These are phyloP conservation scores for Acleris emargana DNA, from an alignment of 2,888 invertebrate genomes.

Conservation along the genomic window DNA sequence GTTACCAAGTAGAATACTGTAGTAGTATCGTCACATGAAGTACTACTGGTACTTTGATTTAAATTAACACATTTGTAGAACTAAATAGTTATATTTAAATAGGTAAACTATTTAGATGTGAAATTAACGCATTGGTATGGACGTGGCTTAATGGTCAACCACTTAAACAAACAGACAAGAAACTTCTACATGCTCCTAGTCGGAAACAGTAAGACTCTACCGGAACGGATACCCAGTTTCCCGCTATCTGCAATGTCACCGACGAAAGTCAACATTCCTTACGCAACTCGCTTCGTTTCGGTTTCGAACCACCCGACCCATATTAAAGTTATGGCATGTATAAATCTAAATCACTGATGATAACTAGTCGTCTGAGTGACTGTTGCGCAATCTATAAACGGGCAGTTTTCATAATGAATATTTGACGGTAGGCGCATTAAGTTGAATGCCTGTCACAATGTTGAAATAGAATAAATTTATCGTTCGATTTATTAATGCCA, in stretches of 20 bases:
- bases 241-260: conserved; percentile 9
- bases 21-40: no score
- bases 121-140: no score
- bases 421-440: conserved; percentile 32
- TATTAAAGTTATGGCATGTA: conserved; percentile 44
- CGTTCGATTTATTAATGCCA: conserved; percentile 25
- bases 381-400: conserved; percentile 31
- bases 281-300: conserved; percentile 43
- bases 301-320: conserved; percentile 36
- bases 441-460: conserved; percentile 34
- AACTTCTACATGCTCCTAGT: background rate
- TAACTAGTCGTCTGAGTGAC: conserved; percentile 39
- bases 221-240: conserved; percentile 18
- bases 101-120: no score
- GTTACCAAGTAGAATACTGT: no score
- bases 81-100: no score
- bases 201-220: conserved; percentile 10
- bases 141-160: background rate
- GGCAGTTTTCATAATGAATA: conserved; percentile 24
- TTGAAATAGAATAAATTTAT: conserved; percentile 32
- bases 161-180: conserved; percentile 1
- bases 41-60: no score
- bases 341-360: conserved; percentile 40
- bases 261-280: conserved; percentile 51
- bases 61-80: no score